phyloP scores from a whole-genome alignment of 2,797 vertebrate species.

The Halcyon leucocephala region DNA sequence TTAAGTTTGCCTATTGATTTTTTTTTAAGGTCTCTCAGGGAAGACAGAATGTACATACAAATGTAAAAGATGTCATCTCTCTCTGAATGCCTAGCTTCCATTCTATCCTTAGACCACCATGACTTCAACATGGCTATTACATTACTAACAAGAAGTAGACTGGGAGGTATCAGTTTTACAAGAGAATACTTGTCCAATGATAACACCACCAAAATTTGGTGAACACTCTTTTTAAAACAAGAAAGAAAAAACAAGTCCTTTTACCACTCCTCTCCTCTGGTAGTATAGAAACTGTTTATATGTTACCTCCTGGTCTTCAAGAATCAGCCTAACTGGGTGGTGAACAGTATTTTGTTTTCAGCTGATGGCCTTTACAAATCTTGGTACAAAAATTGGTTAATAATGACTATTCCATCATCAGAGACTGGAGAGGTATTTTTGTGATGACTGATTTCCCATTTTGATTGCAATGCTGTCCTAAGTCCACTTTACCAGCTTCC shows the following conservation, averaged over 20 bases:
- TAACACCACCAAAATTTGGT: conserved; percentile 4
- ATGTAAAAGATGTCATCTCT: conserved; percentile 17
- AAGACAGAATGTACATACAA: neutral
- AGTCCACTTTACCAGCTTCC: neutral
- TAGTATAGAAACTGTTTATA: neutral
- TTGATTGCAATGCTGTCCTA: neutral
- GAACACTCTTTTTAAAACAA: neutral
- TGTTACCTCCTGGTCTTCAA: neutral
- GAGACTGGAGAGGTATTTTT: neutral
- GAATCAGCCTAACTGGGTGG: neutral
- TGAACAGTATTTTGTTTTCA: neutral
- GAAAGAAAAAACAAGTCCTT: neutral
- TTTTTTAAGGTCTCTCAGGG: neutral
- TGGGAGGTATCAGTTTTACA: conserved; percentile 38
- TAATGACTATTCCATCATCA: neutral
- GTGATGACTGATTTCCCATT: neutral
- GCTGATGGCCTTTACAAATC: neutral
- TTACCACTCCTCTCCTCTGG: neutral
- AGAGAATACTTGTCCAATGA: conserved; percentile 44
- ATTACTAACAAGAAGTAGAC: conserved; percentile 1
- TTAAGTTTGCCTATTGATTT: neutral
- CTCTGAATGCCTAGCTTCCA: conserved; percentile 15
- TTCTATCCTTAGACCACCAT: conserved; percentile 49
- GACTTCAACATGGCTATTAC: conserved; percentile 17
- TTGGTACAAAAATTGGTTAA: neutral